A percentile compares a stretch with the other conserved stretches of the same genome.
Conservation (phyloP, 1,140 invertebrate species). For the Asobara japonica region DNA sequence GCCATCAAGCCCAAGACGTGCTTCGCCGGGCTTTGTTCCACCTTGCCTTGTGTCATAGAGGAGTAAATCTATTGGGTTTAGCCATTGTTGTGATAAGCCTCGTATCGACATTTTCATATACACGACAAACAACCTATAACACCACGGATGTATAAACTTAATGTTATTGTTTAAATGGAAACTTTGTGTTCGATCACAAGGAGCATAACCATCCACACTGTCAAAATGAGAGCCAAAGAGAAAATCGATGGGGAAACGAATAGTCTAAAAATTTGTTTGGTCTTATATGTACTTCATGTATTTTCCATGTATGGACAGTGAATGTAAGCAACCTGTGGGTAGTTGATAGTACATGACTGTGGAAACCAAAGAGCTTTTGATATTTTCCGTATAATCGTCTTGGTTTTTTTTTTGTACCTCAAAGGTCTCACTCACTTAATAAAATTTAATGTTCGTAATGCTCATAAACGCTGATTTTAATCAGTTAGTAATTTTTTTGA, state of each 20-base stretch:
- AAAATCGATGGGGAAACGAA: not conserved
- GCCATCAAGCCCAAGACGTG: conserved; percentile 35
- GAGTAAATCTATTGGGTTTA: conserved; percentile 14
- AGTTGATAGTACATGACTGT: not conserved
- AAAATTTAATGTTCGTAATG: not conserved
- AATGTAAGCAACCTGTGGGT: not conserved
- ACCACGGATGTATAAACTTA: conserved; percentile 5
- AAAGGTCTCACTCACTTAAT: not conserved
- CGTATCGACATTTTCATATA: conserved; percentile 23
- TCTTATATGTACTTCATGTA: not conserved
- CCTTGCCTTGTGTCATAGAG: conserved; percentile 16
- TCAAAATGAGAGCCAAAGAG: not conserved
- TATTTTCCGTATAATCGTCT: not conserved
- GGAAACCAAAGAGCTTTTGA: not conserved
- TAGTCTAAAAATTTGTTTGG: not conserved
- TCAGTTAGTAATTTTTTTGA: too few species aligned
- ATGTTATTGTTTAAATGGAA: not conserved
- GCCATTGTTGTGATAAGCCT: conserved; percentile 14
- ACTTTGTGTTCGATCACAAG: not conserved
- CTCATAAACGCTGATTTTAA: not conserved
- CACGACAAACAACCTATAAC: conserved; percentile 24
- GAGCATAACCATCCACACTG: not conserved
- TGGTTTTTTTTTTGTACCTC: not conserved
- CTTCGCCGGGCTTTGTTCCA: conserved; percentile 5
- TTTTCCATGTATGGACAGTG: conserved; percentile 5